Evolutionary conservation across 1,140 invertebrate species (phyloP).

Genomic region (Drosophila arizonae): DNA sequence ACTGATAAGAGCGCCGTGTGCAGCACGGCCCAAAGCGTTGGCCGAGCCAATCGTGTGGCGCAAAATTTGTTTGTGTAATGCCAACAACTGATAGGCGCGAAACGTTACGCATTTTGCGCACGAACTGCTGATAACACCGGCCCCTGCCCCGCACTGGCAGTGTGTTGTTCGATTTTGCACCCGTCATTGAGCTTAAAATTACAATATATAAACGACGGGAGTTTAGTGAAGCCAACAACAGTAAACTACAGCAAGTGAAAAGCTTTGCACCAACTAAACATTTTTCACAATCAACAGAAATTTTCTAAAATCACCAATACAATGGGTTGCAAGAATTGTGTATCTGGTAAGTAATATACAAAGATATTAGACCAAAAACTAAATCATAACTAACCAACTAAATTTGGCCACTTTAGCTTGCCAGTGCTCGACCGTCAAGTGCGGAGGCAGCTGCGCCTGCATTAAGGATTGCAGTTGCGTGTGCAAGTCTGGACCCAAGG

Average conservation of each 20-base stretch:
- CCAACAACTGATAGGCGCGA: conserved; percentile 38
- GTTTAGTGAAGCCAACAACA: conserved; percentile 34
- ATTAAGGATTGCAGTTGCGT: conserved; percentile 60
- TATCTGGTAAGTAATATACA: conserved; percentile 53
- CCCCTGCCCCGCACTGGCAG: neutral
- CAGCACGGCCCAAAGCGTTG: conserved; percentile 23
- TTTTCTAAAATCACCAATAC: neutral
- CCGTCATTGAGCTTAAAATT: conserved; percentile 16
- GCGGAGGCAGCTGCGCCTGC: conserved; percentile 64
- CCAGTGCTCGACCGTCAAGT: conserved; percentile 54
- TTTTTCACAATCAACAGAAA: conserved; percentile 5
- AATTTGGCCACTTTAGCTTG: conserved; percentile 43
- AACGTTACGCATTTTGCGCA: conserved; percentile 54
- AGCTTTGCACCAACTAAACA: conserved; percentile 21
- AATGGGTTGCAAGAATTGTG: conserved; percentile 66
- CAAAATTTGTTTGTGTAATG: conserved; percentile 43
- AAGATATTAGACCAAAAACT: conserved; percentile 4
- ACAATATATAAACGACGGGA: conserved; percentile 32
- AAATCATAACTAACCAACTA: neutral
- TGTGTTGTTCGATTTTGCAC: conserved; percentile 55
- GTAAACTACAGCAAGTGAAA: conserved; percentile 43
- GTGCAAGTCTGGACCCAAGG: conserved; percentile 66
- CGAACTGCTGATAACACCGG: conserved; percentile 50
- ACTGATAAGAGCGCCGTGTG: conserved; percentile 50
- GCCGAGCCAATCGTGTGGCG: conserved; percentile 24